Evolutionary conservation across 2,797 vertebrate genomes (phyloP).

Genomic region (Babyrousa celebensis): DNA sequence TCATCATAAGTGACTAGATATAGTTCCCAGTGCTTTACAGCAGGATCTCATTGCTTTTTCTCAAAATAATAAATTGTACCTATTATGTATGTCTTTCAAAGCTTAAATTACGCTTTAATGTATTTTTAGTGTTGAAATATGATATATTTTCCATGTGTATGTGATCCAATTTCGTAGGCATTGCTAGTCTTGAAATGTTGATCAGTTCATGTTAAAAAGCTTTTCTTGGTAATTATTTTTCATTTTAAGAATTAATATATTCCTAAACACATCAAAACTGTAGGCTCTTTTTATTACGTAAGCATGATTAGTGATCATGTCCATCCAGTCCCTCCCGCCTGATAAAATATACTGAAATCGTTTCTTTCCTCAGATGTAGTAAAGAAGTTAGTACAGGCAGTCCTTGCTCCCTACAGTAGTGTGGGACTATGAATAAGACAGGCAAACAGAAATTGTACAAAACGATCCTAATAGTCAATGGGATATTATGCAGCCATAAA

Average conservation of each 20-base stretch:
- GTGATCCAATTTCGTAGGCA: neutral
- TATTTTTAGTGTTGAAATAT: neutral
- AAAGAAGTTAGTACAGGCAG: neutral
- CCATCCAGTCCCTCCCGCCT: neutral
- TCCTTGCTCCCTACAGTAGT: neutral
- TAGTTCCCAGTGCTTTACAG: too few species aligned
- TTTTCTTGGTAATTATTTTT: neutral
- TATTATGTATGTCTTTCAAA: neutral
- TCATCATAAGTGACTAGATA: too few species aligned
- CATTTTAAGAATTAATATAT: neutral
- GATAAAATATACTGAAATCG: neutral
- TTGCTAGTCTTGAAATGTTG: neutral
- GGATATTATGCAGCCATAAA: neutral
- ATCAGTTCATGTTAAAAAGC: neutral
- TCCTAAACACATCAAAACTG: neutral
- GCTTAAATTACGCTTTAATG: neutral
- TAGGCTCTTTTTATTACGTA: neutral
- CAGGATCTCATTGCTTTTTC: neutral
- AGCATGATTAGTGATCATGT: neutral
- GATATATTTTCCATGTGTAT: neutral
- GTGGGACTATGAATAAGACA: too few species aligned
- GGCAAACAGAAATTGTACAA: neutral
- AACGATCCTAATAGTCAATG: neutral
- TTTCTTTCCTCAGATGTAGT: neutral
- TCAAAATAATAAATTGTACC: slow-evolving; percentile 44